Conservation (phyloP, 1,140 invertebrate genomes). For the Drosophila busckii region DNA sequence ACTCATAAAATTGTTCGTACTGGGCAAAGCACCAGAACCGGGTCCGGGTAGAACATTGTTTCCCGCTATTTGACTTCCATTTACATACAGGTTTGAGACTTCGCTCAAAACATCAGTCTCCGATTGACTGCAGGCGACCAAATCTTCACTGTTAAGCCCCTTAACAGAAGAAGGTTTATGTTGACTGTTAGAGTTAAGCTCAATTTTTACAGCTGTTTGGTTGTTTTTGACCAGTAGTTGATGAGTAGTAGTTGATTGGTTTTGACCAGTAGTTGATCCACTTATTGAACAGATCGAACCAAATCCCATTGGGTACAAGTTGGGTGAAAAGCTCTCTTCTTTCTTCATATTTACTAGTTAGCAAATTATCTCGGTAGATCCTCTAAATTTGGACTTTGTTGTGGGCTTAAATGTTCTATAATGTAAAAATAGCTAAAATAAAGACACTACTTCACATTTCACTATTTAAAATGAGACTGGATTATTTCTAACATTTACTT, state of each 20-base stretch:
- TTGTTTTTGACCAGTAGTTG: not conserved
- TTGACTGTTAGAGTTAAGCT: slow-evolving; percentile 16
- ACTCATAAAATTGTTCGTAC: slow-evolving; percentile 75
- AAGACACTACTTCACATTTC: too few species aligned
- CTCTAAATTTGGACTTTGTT: too few species aligned
- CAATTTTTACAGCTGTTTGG: slow-evolving; percentile 43
- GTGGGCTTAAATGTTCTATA: too few species aligned
- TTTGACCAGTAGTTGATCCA: slow-evolving; percentile 22
- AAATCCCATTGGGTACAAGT: slow-evolving; percentile 64
- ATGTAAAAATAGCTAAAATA: too few species aligned
- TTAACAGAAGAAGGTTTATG: slow-evolving; percentile 33
- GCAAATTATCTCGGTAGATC: slow-evolving; percentile 38
- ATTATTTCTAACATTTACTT: too few species aligned
- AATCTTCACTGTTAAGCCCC: slow-evolving; percentile 38
- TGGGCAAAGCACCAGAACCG: slow-evolving; percentile 9
- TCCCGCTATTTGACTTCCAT: not conserved
- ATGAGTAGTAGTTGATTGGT: slow-evolving; percentile 25
- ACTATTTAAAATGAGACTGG: too few species aligned
- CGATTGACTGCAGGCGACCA: slow-evolving; percentile 31
- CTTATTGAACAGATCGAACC: slow-evolving; percentile 55
- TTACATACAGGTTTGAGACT: not conserved
- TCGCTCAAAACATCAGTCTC: slow-evolving; percentile 37
- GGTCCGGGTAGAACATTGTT: not conserved
- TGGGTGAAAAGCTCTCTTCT: slow-evolving; percentile 61
- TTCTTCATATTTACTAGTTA: slow-evolving; percentile 67